Conservation (phyloP, 2,113 vertebrate species). For the Panthera uncia region DNA sequence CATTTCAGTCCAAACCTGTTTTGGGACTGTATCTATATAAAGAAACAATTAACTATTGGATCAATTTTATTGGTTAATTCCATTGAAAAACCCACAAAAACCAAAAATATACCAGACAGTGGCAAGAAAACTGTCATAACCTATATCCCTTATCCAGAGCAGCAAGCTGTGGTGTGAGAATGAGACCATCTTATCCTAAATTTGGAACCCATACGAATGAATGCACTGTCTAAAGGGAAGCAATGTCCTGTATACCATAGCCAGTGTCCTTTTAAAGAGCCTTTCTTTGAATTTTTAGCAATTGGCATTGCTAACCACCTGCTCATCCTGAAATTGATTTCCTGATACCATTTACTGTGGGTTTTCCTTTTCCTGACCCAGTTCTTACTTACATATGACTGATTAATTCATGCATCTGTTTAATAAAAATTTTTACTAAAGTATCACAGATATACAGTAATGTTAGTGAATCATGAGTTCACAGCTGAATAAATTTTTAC, state of each 20-base stretch:
- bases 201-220: not conserved
- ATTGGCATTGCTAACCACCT: not conserved
- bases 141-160: not conserved
- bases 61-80: not conserved
- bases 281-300: not conserved
- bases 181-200: not conserved
- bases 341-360: not conserved
- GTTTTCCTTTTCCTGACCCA: not conserved
- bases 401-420: not conserved
- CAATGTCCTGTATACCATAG: not conserved
- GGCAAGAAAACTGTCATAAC: not conserved
- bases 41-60: not conserved
- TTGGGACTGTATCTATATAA: not conserved
- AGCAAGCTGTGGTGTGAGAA: not conserved
- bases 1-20: not conserved
- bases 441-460: not conserved
- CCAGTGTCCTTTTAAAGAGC: not conserved
- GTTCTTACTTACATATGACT: not conserved
- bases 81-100: not conserved
- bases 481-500: not conserved
- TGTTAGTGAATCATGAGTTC: not conserved
- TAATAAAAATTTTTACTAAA: not conserved
- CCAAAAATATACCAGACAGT: not conserved
- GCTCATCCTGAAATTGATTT: not conserved
- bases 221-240: not conserved